Evolutionary conservation across 1,140 invertebrate species (phyloP), one percentile per base, ranked within the genome.

Genomic region (Phenacoccus solenopsis): DNA sequence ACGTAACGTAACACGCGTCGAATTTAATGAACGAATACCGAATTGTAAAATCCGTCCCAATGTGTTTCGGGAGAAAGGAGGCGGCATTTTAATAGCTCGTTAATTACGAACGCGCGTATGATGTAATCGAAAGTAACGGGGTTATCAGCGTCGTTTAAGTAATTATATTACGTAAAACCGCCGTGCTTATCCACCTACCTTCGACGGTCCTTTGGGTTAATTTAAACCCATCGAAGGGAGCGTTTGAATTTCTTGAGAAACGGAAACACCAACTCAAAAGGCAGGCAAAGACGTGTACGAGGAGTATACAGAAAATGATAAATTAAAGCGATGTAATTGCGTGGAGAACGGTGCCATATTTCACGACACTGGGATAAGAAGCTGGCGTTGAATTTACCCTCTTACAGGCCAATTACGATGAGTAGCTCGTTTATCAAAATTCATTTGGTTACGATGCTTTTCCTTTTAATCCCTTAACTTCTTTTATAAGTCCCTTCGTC

Each of bases 311-410:
- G 38, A 64, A 64, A 64, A 64, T 64, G 59, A 64, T 64, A 64
- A 64, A 64, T 64, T 64, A 64, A 64, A 64, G 59, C 59, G 59
- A 64, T 64, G 59, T 64, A 64, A 64, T 64, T 64, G 59, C 59
- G 59, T 25, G 59, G 20, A 64, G 59, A 27, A 64, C 25, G 21
- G 25, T 64, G 59, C 59, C 59, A 64, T 64, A 64, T 64, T 64
- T 27, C 25, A 27, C 59, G 59, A 24, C 59, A 64, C 59, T 20
- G 59, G 59, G 22, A 64, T 64, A 64, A 25, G 59, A 64, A 24
- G 10, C 2, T 3, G 20, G 7, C 21, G 59, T 27, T 64, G 59
- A 64, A 24, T 64, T 64, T 27, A 64, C 59, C 59, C 59, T 64
- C 59, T 64, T 64, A 64, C 59, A 64, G 59, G 59, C 59, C 59